Evolutionary conservation across 2,888 invertebrate genomes (phyloP).

Genomic region (Synanthedon vespiformis): DNA sequence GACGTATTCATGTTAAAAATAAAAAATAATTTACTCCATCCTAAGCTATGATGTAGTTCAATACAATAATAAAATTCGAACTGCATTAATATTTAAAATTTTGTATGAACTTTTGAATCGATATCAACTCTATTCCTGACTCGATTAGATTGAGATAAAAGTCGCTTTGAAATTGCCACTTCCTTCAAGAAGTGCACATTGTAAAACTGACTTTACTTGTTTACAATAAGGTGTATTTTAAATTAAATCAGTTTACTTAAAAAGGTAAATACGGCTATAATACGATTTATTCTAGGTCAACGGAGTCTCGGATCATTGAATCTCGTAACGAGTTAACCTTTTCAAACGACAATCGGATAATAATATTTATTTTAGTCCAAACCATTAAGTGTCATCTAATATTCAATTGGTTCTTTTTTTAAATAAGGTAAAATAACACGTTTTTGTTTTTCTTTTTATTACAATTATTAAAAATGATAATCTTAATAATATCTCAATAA

Average conservation of each 20-base stretch:
- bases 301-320: constrained; percentile 1
- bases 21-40: no score
- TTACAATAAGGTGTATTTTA: neutral
- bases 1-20: no score
- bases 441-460: neutral
- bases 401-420: neutral
- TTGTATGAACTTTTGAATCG: neutral
- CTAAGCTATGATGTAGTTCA: no score
- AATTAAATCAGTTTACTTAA: neutral
- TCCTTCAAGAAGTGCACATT: neutral
- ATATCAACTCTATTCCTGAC: neutral
- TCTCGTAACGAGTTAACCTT: neutral
- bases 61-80: no score
- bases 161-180: neutral
- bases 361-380: neutral
- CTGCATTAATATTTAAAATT: no score
- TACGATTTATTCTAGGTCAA: constrained; percentile 2
- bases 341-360: neutral
- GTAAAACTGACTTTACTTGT: neutral
- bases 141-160: neutral
- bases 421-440: neutral
- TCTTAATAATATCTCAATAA: no score
- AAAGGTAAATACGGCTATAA: constrained; percentile 2
- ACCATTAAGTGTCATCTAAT: neutral
- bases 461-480: no score